Conservation (phyloP, 2,888 invertebrate genomes). For the Metopia argyrocephala region DNA sequence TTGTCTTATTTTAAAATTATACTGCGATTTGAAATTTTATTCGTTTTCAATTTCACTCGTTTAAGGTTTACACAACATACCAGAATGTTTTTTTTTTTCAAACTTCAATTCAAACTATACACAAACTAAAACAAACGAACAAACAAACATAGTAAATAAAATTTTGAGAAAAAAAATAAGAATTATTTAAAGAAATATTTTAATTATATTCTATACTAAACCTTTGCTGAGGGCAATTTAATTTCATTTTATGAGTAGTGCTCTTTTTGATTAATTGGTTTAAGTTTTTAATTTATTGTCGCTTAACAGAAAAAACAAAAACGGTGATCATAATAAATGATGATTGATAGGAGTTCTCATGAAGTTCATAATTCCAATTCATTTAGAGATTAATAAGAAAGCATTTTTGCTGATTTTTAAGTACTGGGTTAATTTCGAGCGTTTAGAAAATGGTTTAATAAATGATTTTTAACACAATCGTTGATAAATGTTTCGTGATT, state of each 20-base stretch:
- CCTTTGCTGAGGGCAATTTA: conserved; percentile 52
- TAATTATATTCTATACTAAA: conserved; percentile 56
- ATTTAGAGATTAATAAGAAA: not conserved
- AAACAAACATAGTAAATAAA: conserved; percentile 14
- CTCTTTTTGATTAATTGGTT: conserved; percentile 10
- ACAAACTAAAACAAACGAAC: conserved; percentile 33
- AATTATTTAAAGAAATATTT: not conserved
- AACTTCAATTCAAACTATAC: conserved; percentile 25
- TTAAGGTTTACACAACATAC: no score
- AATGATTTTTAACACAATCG: conserved; percentile 36
- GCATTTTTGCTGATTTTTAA: conserved; percentile 4
- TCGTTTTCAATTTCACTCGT: no score
- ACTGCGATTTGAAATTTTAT: no score
- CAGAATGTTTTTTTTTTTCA: not conserved
- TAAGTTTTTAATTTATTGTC: not conserved
- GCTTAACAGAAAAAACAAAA: not conserved
- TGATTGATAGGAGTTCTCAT: conserved; percentile 27
- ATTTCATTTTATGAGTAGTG: conserved; percentile 34
- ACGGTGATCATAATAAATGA: conserved; percentile 39
- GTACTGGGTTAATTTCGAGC: not conserved
- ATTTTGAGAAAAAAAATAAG: conserved; percentile 17
- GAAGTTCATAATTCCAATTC: conserved; percentile 38
- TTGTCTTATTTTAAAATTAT: no score
- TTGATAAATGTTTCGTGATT: conserved; percentile 16
- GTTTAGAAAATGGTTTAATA: conserved; percentile 20